These are phyloP conservation scores for Drosophila melanocephala DNA, from an alignment of 2,888 invertebrate genomes.

Conservation along the genomic window DNA sequence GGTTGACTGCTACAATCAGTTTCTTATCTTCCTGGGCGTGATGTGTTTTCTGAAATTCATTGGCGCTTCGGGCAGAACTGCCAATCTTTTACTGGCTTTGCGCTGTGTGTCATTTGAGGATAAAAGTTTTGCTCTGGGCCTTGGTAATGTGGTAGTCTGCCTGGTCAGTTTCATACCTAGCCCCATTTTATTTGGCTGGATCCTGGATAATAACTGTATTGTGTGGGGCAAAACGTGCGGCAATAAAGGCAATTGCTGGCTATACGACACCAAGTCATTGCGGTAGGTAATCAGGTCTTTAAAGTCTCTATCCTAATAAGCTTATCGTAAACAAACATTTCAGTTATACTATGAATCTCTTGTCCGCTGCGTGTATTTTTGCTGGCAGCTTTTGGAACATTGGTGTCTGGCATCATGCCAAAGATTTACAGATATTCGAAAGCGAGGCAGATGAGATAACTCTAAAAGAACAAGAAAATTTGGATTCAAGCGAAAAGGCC, in stretches of 20 bases:
- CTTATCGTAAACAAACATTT: slow-evolving; percentile 86
- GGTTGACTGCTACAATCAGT: slow-evolving; percentile 87
- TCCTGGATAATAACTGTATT: slow-evolving; percentile 88
- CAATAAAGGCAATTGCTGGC: slow-evolving; percentile 90
- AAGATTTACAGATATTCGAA: slow-evolving; percentile 89
- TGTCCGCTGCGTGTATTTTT: slow-evolving; percentile 88
- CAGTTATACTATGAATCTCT: slow-evolving; percentile 84
- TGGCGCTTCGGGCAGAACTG: slow-evolving; percentile 87
- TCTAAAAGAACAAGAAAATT: background rate
- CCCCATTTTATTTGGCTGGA: slow-evolving; percentile 90
- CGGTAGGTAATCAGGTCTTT: slow-evolving; percentile 59
- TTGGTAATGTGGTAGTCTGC: slow-evolving; percentile 88
- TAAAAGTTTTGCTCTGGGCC: slow-evolving; percentile 89
- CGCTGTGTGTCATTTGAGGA: slow-evolving; percentile 89
- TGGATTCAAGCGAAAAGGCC: slow-evolving; percentile 13
- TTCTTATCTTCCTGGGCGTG: slow-evolving; percentile 86
- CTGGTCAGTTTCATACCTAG: slow-evolving; percentile 90
- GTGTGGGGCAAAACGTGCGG: slow-evolving; percentile 91
- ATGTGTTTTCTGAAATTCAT: slow-evolving; percentile 87
- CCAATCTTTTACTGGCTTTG: slow-evolving; percentile 87
- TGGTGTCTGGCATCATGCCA: slow-evolving; percentile 89
- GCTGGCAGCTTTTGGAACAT: slow-evolving; percentile 88
- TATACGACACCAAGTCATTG: slow-evolving; percentile 89
- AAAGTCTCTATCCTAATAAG: slow-evolving; percentile 86
- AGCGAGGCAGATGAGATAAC: slow-evolving; percentile 86